phyloP scores from a whole-genome alignment of 2,797 vertebrate genomes.

The Thamnophis elegans region DNA sequence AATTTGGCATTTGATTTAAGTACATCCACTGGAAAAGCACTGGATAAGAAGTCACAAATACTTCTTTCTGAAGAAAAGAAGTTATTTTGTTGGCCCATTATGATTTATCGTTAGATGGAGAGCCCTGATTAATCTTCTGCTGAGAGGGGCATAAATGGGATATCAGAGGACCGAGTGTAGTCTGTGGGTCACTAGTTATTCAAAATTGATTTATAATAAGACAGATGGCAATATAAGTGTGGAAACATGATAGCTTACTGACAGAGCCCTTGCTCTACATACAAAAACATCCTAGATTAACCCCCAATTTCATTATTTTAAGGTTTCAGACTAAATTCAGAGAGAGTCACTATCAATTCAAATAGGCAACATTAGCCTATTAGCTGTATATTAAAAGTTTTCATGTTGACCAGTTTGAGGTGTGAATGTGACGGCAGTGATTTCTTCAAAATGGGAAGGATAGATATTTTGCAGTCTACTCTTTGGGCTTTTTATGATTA shows the following conservation, averaged over 20 bases:
- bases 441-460: neutral
- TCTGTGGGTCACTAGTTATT: neutral
- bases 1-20: neutral
- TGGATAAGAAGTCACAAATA: neutral
- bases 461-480: neutral
- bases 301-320: neutral
- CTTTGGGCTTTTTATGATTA: neutral
- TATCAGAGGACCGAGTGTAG: neutral
- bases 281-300: neutral
- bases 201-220: neutral
- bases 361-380: neutral
- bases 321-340: neutral
- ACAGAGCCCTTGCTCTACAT: neutral
- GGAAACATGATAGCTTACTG: neutral
- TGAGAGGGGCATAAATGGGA: neutral
- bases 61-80: neutral
- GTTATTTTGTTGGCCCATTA: neutral
- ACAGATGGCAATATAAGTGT: neutral
- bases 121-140: neutral
- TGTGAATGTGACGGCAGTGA: neutral
- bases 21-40: neutral
- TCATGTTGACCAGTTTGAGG: neutral
- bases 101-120: neutral
- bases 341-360: neutral
- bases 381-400: neutral